phyloP scores from a whole-genome alignment of 2,888 invertebrate genomes.

The Caenorhabditis sp. region DNA sequence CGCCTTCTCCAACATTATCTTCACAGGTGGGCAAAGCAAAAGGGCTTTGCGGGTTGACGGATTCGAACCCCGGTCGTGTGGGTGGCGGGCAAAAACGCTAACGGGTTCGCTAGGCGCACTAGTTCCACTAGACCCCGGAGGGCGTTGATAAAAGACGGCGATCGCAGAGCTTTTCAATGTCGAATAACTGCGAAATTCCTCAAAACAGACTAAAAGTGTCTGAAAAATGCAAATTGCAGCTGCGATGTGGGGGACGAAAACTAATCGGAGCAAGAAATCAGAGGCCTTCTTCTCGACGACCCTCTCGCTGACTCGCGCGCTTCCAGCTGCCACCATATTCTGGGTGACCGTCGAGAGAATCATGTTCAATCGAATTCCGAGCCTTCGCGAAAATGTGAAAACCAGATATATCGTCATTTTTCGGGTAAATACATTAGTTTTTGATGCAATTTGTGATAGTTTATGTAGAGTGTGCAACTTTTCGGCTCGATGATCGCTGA shows the following conservation, averaged over 20 bases:
- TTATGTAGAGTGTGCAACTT: too few relatives aligned
- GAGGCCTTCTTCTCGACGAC: slow-evolving; percentile 33
- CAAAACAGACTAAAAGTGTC: too few relatives aligned
- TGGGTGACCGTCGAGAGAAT: slow-evolving; percentile 30
- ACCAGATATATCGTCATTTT: slow-evolving; percentile 6
- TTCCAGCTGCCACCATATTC: slow-evolving; percentile 21
- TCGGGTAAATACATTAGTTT: slow-evolving; percentile 3
- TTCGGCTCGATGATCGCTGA: too few relatives aligned
- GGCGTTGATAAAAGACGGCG: background rate
- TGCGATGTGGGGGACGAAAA: slow-evolving; percentile 16
- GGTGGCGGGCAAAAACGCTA: slow-evolving; percentile 69
- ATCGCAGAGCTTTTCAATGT: too few relatives aligned
- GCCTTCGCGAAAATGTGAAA: slow-evolving; percentile 10
- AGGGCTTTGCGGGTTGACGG: slow-evolving; percentile 32
- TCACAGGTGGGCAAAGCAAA: slow-evolving; percentile 12
- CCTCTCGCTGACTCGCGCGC: slow-evolving; percentile 14
- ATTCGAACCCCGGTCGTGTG: slow-evolving; percentile 67
- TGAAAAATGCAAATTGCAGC: too few relatives aligned
- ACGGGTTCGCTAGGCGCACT: too few relatives aligned
- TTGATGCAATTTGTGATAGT: background rate
- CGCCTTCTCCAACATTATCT: slow-evolving; percentile 26
- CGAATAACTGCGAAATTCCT: too few relatives aligned
- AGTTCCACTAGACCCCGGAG: slow-evolving; percentile 66
- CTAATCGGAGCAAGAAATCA: slow-evolving; percentile 26
- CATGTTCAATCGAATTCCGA: slow-evolving; percentile 6